phyloP scores from a whole-genome alignment of 2,888 invertebrate species.

The Noctua pronuba region DNA sequence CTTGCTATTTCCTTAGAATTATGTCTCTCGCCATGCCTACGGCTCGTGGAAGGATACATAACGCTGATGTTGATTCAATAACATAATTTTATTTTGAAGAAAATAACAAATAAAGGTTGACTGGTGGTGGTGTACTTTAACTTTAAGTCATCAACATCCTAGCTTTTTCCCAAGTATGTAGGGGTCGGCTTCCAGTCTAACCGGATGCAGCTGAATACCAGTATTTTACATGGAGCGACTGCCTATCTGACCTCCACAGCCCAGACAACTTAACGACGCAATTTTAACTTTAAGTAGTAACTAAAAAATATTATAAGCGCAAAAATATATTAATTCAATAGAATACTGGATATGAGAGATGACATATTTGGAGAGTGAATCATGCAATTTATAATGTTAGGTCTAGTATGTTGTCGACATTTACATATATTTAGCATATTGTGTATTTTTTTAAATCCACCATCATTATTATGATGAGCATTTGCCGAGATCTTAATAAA shows the following conservation, averaged over 20 bases:
- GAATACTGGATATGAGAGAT: neutral
- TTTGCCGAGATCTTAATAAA: neutral
- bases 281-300: no score
- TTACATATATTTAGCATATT: constrained; percentile 5
- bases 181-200: no score
- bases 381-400: neutral
- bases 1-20: neutral
- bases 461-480: neutral
- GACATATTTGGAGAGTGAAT: neutral
- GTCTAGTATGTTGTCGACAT: neutral
- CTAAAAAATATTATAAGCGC: neutral
- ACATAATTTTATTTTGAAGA: neutral
- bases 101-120: neutral
- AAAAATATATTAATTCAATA: neutral
- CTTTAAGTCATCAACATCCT: no score
- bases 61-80: neutral
- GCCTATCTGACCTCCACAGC: no score
- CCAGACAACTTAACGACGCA: no score
- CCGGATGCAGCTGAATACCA: no score
- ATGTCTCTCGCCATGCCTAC: neutral
- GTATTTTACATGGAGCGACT: no score
- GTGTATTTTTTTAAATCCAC: neutral
- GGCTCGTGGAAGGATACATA: neutral
- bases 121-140: no score
- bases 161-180: no score